Evolutionary conservation across 1,140 invertebrate species (phyloP).

Genomic region (Aphaenogaster floridana): DNA sequence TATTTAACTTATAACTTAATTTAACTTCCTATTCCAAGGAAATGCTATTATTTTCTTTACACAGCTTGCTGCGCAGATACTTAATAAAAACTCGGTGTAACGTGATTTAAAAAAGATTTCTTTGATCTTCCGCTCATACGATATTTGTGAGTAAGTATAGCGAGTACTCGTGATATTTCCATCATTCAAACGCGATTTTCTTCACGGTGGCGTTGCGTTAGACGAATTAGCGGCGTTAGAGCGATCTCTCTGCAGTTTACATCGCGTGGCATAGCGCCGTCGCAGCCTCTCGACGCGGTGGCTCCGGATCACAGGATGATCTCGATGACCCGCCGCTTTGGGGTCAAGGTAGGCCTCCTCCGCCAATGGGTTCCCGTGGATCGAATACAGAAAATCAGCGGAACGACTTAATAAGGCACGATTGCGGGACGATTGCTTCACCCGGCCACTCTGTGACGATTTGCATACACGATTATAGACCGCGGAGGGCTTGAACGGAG

Average conservation of each 20-base stretch:
- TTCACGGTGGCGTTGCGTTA: neutral
- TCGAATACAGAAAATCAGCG: conserved; percentile 83
- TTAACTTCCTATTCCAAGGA: neutral
- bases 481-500: conserved; percentile 69
- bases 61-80: neutral
- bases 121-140: neutral
- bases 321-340: conserved; percentile 73
- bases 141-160: neutral
- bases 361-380: conserved; percentile 82
- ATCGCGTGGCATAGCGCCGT: conserved; percentile 17
- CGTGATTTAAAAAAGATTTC: neutral
- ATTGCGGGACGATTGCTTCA: conserved; percentile 85
- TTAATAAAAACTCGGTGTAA: neutral
- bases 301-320: conserved; percentile 66
- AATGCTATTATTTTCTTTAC: neutral
- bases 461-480: conserved; percentile 87
- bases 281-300: conserved; percentile 28
- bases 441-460: conserved; percentile 82
- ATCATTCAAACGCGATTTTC: neutral
- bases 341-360: conserved; percentile 83
- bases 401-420: conserved; percentile 86
- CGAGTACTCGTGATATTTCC: neutral
- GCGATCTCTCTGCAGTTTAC: neutral
- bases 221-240: conserved; percentile 8
- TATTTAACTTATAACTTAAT: too few species aligned